Evolutionary conservation across 2,797 vertebrate genomes (phyloP).

Genomic region (Acipenser oxyrinchus): DNA sequence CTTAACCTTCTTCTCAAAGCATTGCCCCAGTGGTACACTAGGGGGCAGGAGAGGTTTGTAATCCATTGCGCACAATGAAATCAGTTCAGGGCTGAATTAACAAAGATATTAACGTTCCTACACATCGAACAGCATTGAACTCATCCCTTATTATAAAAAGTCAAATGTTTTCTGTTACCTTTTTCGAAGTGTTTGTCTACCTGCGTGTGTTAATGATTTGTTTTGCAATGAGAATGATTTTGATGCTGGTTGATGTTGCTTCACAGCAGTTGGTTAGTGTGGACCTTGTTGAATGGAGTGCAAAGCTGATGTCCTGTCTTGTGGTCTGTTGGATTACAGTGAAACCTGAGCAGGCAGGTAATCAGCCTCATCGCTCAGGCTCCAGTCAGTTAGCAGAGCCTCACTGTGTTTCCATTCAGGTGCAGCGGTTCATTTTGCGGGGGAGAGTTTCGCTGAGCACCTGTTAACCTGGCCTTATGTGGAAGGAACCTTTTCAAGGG

Average conservation of each 20-base stretch:
- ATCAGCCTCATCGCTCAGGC: no score
- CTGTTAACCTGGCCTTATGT: no score
- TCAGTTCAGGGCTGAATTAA: neutral
- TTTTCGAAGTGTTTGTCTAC: no score
- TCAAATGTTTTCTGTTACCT: no score
- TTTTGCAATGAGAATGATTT: slow-evolving; percentile 5
- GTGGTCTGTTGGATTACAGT: no score
- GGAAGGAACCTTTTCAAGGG: no score
- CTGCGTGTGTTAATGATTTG: neutral
- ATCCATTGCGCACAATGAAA: neutral
- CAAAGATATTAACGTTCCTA: neutral
- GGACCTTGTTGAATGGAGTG: neutral
- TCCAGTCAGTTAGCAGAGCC: no score
- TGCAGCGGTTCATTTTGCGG: no score
- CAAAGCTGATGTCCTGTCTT: no score
- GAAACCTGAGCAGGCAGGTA: no score
- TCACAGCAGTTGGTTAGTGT: slow-evolving; percentile 1
- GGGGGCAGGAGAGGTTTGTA: slow-evolving; percentile 9
- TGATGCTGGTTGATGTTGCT: neutral
- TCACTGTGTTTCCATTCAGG: no score
- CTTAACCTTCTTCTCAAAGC: neutral
- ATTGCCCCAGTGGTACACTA: neutral
- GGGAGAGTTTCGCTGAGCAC: no score
- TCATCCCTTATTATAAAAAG: neutral
- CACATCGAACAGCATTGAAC: slow-evolving; percentile 9